Base-by-base conservation (phyloP, 1,140 invertebrate genomes). In the Lucilia sericata region DNA sequence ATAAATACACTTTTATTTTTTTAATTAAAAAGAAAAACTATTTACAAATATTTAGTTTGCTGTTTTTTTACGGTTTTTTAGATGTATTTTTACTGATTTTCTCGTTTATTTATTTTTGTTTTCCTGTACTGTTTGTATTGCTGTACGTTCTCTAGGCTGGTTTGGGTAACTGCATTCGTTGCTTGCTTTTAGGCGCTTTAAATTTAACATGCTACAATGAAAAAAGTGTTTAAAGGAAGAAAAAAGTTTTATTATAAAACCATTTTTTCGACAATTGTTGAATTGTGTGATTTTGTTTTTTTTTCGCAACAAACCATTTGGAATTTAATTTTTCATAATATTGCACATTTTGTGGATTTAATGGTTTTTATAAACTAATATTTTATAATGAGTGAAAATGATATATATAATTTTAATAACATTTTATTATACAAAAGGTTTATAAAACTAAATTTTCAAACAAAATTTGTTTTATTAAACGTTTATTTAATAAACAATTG, bases 141-240 rank as follows among this genome's bases (percentile, higher is more conserved):
- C 8, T 55, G 51, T 55, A 55, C 17, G 12, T 55, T 55, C 17
- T n/a, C 51, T 42, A 10, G 51, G 4, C 51, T 17, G 12, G 12
- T 4, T 55, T 55, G 51, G 51, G 19, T 70, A 70, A 21, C 65
- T 25, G 65, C 21, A 19, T 19, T 17, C 21, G n/a, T 70, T 70
- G 65, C 65, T 70, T n/a, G 19, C 65, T 70, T 70, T 70, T 70
- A 70, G 65, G 65, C 65, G 65, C 19, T 70, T 70, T 25, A 19
- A 65, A 70, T 70, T 70, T 70, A 70, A 25, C 65, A 70, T 70
- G 17, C 65, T 70, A 70, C 65, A 70, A 21, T 70, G n/a, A 25
- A 70, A 70, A 70, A 70, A 70, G 19, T 70, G 10, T 0, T 19
- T 21, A 70, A 70, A 70, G 65, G 10, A 70, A 70, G 60, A 70